These are phyloP conservation scores for Vidua macroura DNA, from an alignment of 2,113 vertebrate species.

Conservation along the genomic window DNA sequence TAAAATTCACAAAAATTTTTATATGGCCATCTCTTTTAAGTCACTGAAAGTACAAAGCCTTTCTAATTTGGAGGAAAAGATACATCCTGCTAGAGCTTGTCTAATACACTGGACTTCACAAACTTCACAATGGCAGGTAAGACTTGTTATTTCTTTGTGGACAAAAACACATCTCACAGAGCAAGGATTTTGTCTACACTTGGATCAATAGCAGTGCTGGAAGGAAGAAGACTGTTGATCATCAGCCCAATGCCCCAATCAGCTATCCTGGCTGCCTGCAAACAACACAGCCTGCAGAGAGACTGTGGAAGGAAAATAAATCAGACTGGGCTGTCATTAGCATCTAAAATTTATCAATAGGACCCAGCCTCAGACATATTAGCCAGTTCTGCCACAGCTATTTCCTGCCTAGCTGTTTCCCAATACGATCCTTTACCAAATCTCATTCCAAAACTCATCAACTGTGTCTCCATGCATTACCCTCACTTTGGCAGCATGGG, in stretches of 20 bases:
- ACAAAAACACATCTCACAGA: not conserved
- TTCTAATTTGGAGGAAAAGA: not conserved
- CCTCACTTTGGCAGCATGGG: not conserved
- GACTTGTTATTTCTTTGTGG: not conserved
- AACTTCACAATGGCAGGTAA: not conserved
- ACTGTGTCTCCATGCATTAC: not conserved
- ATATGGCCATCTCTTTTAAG: not conserved
- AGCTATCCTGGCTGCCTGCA: not conserved
- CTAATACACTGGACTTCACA: not conserved
- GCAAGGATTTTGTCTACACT: not conserved
- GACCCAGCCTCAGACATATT: not conserved
- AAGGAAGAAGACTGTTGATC: not conserved
- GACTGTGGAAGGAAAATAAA: not conserved
- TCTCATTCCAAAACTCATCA: not conserved
- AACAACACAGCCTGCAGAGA: not conserved
- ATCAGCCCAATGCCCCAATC: not conserved
- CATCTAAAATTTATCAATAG: not conserved
- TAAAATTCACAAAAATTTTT: not conserved
- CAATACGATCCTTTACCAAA: accelerated
- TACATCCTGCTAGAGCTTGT: not conserved
- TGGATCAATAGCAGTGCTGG: not conserved
- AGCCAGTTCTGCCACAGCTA: not conserved
- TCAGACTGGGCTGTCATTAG: not conserved
- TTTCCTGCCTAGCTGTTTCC: not conserved
- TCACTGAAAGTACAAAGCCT: not conserved